Evolutionary conservation across 2,113 vertebrate species (phyloP).

Genomic region (Prunella himalayana): DNA sequence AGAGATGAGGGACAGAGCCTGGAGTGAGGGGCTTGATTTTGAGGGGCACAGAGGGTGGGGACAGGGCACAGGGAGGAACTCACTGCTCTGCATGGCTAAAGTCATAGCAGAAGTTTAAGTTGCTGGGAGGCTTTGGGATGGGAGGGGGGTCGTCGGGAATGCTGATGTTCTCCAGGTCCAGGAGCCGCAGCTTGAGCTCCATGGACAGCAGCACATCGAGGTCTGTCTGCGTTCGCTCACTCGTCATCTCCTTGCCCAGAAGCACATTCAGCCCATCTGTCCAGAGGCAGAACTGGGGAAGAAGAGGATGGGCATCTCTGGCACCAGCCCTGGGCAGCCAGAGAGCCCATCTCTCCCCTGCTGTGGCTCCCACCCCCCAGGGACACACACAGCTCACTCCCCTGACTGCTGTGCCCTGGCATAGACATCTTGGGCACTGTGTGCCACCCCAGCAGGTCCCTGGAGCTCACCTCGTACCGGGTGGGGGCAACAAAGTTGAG

Average conservation of each 20-base stretch:
- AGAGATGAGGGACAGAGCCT: neutral
- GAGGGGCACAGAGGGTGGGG: fast-evolving
- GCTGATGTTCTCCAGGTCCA: slow-evolving; percentile 92
- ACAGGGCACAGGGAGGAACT: neutral
- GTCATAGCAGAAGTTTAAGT: slow-evolving; percentile 95
- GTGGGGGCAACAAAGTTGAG: slow-evolving; percentile 93
- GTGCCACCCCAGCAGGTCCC: neutral
- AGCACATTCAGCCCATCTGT: slow-evolving; percentile 90
- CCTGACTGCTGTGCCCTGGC: neutral
- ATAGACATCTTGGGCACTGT: neutral
- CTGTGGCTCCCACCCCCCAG: neutral
- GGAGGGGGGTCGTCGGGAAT: slow-evolving; percentile 87
- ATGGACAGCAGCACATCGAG: slow-evolving; percentile 93
- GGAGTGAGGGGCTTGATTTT: neutral
- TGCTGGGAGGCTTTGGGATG: slow-evolving; percentile 91
- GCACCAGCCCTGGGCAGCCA: neutral
- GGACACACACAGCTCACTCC: neutral
- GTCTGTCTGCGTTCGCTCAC: slow-evolving; percentile 88
- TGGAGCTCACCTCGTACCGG: slow-evolving; percentile 84
- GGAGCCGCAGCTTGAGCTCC: slow-evolving; percentile 93
- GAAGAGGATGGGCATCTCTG: neutral
- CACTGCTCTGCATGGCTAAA: slow-evolving; percentile 86
- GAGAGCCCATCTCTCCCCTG: neutral
- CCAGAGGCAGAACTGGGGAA: slow-evolving; percentile 90
- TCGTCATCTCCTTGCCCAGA: slow-evolving; percentile 89